Evolutionary conservation across 2,888 invertebrate genomes (phyloP), one percentile per base, ranked within the genome.

Genomic region (Teinopalpus imperialis): DNA sequence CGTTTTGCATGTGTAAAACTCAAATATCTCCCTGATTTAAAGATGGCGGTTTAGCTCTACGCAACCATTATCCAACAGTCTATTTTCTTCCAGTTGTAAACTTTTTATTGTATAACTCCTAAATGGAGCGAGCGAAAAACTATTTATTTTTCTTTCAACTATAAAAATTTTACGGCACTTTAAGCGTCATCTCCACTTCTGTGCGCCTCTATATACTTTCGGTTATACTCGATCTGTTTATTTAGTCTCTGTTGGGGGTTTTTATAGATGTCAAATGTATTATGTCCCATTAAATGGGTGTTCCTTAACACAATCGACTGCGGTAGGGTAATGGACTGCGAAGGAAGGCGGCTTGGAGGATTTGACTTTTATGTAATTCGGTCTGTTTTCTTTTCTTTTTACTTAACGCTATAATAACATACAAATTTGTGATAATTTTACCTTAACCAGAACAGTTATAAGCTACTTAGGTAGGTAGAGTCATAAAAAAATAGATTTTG

Each of bases 131-230:
- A 61, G 69, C 65, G 75, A 69, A 82, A 78, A 76, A 69, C 76
- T 82, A 85, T 86, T 85, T 85, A 82, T 85, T 85, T 81, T 74
- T 74, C 71, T 80, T 73, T 59, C 57, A 68, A 69, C 74, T 66
- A 70, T 86, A 77, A 83, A 81, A 69, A 29, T 60, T 86, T 86
- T 76, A 87, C 77, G 81, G 68, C 72, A 65, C 63, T 80, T 85
- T 82, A 83, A 87, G 85, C 73, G 78, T 72, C 74, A 69, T 67
- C 66, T 65, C 65, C 72, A 75, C 73, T 77, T 69, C 66, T 63
- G 63, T 62, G 48, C 53, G 58, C 60, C 53, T 58, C 59, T 60
- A 52, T 54, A 53, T 57, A 54, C 53, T 59, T 53, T 39, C 34
- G 34, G 45, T 35, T 14, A 20, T 8, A 34, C 43, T 42, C 48